A percentile compares a stretch with the other conserved stretches of the same genome.
These are phyloP conservation scores for Acleris sparsana DNA, from an alignment of 2,888 invertebrate species.

Conservation along the genomic window DNA sequence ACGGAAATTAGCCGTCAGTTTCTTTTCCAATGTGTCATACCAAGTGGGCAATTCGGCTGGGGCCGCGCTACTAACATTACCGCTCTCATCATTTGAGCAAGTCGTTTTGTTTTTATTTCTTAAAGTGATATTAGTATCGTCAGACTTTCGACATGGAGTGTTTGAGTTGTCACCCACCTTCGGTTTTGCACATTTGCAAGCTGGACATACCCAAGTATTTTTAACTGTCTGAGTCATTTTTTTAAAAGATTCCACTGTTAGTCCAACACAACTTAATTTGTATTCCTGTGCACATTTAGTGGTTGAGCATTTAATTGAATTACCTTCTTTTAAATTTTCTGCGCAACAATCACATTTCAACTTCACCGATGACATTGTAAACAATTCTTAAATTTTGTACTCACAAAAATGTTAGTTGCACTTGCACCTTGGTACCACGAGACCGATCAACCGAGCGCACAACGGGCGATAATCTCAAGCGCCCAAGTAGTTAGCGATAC, in stretches of 20 bases:
- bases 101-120: not conserved
- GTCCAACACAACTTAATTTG: not conserved
- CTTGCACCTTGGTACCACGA: not conserved
- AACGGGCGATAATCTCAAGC: not conserved
- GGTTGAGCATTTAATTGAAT: not conserved
- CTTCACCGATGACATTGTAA: not conserved
- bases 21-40: not conserved
- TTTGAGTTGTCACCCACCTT: not conserved
- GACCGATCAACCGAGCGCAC: not conserved
- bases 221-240: not conserved
- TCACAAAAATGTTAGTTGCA: not conserved
- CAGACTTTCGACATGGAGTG: not conserved
- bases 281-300: not conserved
- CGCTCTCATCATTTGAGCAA: not conserved
- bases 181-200: not conserved
- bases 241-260: not conserved
- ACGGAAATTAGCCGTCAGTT: not conserved
- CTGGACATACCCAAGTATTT: not conserved
- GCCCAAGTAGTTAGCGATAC: not conserved
- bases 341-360: not conserved
- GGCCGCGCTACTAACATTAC: not conserved
- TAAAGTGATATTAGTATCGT: not conserved
- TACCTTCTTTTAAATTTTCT: not conserved
- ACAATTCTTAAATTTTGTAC: not conserved
- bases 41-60: not conserved